phyloP scores from a whole-genome alignment of 2,797 vertebrate genomes.

The Alcedo atthis region DNA sequence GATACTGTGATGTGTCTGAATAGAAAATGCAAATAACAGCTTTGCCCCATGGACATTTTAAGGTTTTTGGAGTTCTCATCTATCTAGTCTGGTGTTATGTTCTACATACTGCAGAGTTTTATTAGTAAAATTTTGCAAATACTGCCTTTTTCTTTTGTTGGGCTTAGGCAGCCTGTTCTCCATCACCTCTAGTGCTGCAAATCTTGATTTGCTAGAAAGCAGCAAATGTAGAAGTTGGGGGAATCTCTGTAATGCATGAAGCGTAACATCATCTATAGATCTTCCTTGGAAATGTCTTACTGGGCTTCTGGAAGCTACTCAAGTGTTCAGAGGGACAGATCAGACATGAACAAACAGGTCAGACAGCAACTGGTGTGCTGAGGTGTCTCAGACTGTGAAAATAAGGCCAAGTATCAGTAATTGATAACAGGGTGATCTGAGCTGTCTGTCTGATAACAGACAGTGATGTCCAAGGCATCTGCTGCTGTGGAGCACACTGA shows the following conservation, averaged over 20 bases:
- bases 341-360: background rate
- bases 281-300: background rate
- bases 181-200: background rate
- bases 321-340: background rate
- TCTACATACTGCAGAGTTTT: background rate
- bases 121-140: background rate
- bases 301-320: background rate
- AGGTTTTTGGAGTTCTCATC: background rate
- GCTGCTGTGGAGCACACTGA: background rate
- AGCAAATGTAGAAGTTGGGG: background rate
- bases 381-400: background rate
- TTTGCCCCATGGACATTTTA: no score
- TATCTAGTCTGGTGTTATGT: background rate
- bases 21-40: background rate
- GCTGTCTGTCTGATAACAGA: background rate
- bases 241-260: background rate
- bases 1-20: background rate
- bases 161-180: background rate
- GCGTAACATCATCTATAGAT: background rate
- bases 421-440: fast-evolving
- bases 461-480: background rate
- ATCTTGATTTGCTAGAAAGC: background rate
- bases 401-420: background rate
- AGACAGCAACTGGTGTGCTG: background rate
- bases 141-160: background rate